Evolutionary conservation across 2,888 invertebrate species (phyloP).

Genomic region (Bombylius discolor): DNA sequence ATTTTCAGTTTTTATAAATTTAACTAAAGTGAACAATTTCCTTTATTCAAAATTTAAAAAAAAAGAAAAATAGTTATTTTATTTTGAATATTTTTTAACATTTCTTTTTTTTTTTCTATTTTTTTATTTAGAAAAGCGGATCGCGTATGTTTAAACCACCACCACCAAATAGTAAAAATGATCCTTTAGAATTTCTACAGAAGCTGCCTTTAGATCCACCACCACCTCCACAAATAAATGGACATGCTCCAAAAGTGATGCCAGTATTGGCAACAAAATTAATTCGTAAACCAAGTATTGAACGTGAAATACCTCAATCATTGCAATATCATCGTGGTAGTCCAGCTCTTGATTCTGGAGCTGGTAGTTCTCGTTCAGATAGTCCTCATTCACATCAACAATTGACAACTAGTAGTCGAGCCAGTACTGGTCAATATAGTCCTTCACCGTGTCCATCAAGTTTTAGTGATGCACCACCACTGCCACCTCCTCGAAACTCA

Average conservation of each 20-base stretch:
- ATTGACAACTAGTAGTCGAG: slow-evolving; percentile 39
- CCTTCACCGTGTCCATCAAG: slow-evolving; percentile 43
- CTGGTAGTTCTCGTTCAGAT: slow-evolving; percentile 79
- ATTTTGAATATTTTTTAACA: too few species aligned
- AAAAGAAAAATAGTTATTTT: too few species aligned
- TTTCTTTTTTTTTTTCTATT: neutral
- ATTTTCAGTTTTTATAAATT: too few species aligned
- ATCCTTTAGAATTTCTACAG: slow-evolving; percentile 28
- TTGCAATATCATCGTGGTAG: slow-evolving; percentile 54
- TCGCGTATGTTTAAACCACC: slow-evolving; percentile 28
- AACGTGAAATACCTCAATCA: slow-evolving; percentile 56
- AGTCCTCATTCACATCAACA: slow-evolving; percentile 68
- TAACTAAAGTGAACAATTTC: too few species aligned
- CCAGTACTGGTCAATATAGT: slow-evolving; percentile 37
- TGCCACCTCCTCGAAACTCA: slow-evolving; percentile 60
- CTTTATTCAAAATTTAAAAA: too few species aligned
- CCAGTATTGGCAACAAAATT: slow-evolving; percentile 56
- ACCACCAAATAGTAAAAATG: slow-evolving; percentile 28
- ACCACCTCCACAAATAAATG: slow-evolving; percentile 26
- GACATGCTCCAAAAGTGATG: slow-evolving; percentile 36
- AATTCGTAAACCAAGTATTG: slow-evolving; percentile 77
- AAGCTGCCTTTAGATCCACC: slow-evolving; percentile 31
- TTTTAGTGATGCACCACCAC: slow-evolving; percentile 49
- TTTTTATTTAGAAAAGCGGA: slow-evolving; percentile 26
- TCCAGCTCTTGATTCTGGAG: slow-evolving; percentile 77